These are phyloP conservation scores for Perccottus glenii DNA, from an alignment of 2,113 vertebrate species.

Conservation along the genomic window DNA sequence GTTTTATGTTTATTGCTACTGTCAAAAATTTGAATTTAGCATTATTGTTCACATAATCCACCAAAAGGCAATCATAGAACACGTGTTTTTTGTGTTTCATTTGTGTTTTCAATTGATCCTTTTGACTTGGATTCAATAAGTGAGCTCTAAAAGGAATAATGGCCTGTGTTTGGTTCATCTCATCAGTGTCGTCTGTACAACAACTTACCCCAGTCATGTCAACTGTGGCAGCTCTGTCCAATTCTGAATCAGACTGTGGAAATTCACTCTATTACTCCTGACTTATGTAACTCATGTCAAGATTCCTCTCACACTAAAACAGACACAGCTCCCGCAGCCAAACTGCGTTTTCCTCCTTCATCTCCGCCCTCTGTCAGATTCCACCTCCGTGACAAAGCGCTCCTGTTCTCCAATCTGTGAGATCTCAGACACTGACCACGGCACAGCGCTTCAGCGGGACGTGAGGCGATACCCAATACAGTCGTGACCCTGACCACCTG, in stretches of 20 bases:
- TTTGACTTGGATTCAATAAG: constrained; percentile 41
- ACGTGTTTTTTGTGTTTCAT: constrained; percentile 19
- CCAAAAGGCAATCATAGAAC: constrained; percentile 1
- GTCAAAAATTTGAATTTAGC: constrained; percentile 19
- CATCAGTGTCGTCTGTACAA: constrained; percentile 28
- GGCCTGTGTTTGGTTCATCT: constrained; percentile 21
- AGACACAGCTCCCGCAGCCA: constrained; percentile 15
- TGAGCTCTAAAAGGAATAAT: constrained; percentile 23
- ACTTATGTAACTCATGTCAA: constrained; percentile 47
- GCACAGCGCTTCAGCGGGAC: constrained; percentile 24
- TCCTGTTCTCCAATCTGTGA: constrained; percentile 32
- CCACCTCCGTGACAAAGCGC: constrained; percentile 32
- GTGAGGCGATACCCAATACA: constrained; percentile 29
- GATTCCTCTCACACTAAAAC: constrained; percentile 32
- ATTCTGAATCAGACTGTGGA: constrained; percentile 33
- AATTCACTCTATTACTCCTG: constrained; percentile 34
- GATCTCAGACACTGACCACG: constrained; percentile 30
- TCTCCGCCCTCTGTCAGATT: constrained; percentile 28
- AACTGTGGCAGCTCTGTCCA: constrained; percentile 26
- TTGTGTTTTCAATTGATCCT: constrained; percentile 25
- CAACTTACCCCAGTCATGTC: constrained; percentile 11
- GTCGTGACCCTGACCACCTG: constrained; percentile 25
- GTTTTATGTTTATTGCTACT: constrained; percentile 23
- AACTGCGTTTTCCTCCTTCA: constrained; percentile 13
- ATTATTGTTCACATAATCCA: constrained; percentile 7